These are phyloP conservation scores for Hirundo rustica DNA, from an alignment of 2,797 vertebrate species.

Conservation along the genomic window DNA sequence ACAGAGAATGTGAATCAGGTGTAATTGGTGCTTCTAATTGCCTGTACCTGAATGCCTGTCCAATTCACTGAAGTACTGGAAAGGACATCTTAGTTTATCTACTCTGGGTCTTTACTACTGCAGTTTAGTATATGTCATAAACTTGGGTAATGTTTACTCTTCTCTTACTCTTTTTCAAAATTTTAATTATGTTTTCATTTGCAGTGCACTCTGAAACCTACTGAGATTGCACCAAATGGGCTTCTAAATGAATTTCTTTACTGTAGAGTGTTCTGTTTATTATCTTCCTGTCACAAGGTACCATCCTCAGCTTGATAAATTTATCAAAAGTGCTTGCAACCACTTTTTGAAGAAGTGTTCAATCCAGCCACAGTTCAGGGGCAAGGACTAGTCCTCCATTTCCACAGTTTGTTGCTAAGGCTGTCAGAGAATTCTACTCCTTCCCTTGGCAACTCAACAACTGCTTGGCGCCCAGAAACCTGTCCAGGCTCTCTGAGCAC, in stretches of 20 bases:
- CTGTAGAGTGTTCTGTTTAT: not conserved
- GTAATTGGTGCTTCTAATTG: not conserved
- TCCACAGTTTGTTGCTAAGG: not conserved
- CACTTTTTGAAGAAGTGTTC: not conserved
- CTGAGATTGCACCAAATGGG: not conserved
- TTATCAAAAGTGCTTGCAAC: not conserved
- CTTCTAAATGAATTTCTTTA: not conserved
- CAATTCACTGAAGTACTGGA: not conserved
- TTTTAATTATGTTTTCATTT: not conserved
- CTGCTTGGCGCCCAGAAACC: not conserved
- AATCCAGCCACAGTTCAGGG: not conserved
- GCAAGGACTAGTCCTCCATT: not conserved
- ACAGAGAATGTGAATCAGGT: not conserved
- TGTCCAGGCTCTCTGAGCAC: not conserved
- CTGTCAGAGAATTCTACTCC: not conserved
- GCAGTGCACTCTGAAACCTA: not conserved
- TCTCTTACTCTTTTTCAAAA: not conserved
- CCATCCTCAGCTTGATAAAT: not conserved
- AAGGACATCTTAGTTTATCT: not conserved
- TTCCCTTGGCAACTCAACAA: not conserved
- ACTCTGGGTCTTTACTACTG: not conserved
- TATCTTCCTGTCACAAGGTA: not conserved
- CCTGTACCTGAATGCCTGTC: not conserved
- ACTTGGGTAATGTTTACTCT: not conserved
- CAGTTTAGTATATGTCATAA: not conserved